Percentiles rank a stretch among this genome's conserved stretches.
phyloP scores from a whole-genome alignment of 1,140 invertebrate species.

The Pogonus chalceus region DNA sequence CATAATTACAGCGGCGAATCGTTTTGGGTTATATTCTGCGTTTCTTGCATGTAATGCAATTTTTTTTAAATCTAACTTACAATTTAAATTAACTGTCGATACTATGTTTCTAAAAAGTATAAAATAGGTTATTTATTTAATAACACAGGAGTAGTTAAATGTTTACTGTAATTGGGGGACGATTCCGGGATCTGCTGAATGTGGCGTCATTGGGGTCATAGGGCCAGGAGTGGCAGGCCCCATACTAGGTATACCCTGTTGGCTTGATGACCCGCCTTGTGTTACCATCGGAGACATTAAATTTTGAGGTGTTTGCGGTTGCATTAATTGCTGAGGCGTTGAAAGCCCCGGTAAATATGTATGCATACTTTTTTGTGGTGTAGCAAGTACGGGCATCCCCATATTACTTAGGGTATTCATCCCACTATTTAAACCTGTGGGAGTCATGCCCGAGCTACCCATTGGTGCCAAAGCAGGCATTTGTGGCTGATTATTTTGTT shows the following conservation, averaged over 20 bases:
- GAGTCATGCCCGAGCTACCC: slow-evolving; percentile 39
- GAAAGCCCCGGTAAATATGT: slow-evolving; percentile 56
- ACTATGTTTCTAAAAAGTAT: slow-evolving; percentile 79
- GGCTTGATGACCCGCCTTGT: slow-evolving; percentile 44
- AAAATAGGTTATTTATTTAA: no score
- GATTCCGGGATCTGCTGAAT: slow-evolving; percentile 87
- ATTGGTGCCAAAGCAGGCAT: slow-evolving; percentile 50
- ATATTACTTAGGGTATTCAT: no score
- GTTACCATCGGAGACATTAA: slow-evolving; percentile 74
- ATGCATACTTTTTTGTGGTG: slow-evolving; percentile 59
- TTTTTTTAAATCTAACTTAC: slow-evolving; percentile 91
- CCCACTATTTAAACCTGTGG: slow-evolving; percentile 38
- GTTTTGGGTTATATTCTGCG: slow-evolving; percentile 99
- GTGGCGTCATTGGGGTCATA: slow-evolving; percentile 90
- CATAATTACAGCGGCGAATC: slow-evolving; percentile 99
- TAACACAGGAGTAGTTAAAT: no score
- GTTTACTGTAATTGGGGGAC: slow-evolving; percentile 88
- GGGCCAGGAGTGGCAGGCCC: slow-evolving; percentile 69
- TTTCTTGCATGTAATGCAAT: slow-evolving; percentile 98
- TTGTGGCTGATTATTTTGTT: slow-evolving; percentile 43
- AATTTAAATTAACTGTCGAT: slow-evolving; percentile 94
- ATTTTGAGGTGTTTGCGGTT: slow-evolving; percentile 82
- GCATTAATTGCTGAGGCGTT: slow-evolving; percentile 67
- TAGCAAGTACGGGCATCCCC: slow-evolving; percentile 43
- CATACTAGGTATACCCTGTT: slow-evolving; percentile 43